phyloP scores from a whole-genome alignment of 2,797 vertebrate species.

The Acrocephalus scirpaceus region DNA sequence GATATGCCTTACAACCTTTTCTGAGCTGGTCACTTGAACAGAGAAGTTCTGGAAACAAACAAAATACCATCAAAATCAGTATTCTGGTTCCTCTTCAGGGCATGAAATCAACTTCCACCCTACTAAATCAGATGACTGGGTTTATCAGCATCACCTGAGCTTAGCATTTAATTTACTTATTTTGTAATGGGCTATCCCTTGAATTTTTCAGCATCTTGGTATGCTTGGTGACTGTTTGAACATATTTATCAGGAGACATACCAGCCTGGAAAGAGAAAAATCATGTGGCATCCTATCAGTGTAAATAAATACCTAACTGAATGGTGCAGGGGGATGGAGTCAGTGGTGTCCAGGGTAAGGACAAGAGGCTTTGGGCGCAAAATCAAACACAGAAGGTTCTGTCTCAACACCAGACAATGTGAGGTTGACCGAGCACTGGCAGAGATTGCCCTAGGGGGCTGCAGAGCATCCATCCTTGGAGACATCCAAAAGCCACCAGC shows the following conservation, averaged over 20 bases:
- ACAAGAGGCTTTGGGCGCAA: not conserved
- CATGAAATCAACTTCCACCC: not conserved
- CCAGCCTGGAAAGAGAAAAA: not conserved
- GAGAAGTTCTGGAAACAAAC: not conserved
- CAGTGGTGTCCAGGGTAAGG: not conserved
- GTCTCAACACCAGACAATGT: not conserved
- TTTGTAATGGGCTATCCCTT: not conserved
- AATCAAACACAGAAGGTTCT: not conserved
- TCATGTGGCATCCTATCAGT: accelerated
- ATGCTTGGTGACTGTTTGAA: not conserved
- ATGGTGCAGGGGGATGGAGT: accelerated
- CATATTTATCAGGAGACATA: not conserved
- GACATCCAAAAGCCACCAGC: not conserved
- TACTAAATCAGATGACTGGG: not conserved
- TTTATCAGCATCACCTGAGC: not conserved
- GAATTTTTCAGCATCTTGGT: not conserved
- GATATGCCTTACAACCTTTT: not conserved
- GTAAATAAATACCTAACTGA: not conserved
- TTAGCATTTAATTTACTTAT: not conserved
- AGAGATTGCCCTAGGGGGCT: not conserved
- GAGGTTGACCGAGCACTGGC: not conserved
- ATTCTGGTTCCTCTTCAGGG: not conserved
- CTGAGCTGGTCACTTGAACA: not conserved
- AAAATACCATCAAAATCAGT: not conserved
- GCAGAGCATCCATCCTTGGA: not conserved